phyloP scores from a whole-genome alignment of 2,888 invertebrate genomes.

The Celastrina argiolus region DNA sequence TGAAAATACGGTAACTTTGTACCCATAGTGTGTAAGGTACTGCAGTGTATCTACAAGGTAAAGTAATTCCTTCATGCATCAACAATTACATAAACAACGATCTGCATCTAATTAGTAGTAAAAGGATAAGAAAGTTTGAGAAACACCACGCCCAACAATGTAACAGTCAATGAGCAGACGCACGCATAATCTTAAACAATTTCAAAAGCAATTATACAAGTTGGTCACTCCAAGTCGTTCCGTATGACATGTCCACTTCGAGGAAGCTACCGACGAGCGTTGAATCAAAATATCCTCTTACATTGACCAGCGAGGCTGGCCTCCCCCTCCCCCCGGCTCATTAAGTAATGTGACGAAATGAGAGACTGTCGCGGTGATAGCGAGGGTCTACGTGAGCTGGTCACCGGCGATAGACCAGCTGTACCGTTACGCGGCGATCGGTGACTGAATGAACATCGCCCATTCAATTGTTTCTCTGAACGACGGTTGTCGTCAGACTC shows the following conservation, averaged over 20 bases:
- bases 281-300: conserved; percentile 71
- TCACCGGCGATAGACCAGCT: conserved; percentile 55
- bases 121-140: conserved; percentile 17
- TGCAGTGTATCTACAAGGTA: neutral
- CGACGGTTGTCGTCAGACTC: conserved; percentile 32
- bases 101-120: neutral
- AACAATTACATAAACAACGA: neutral
- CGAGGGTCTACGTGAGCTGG: conserved; percentile 34
- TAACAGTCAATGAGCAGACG: conserved; percentile 20
- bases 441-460: conserved; percentile 62
- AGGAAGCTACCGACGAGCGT: conserved; percentile 63
- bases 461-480: conserved; percentile 66
- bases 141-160: neutral
- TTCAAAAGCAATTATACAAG: conserved; percentile 34
- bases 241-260: conserved; percentile 56
- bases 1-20: no score
- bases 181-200: conserved; percentile 27
- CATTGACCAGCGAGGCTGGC: conserved; percentile 31
- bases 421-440: conserved; percentile 62
- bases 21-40: no score
- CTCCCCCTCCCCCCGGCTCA: conserved; percentile 28
- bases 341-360: conserved; percentile 24
- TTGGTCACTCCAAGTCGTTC: conserved; percentile 40
- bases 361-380: conserved; percentile 25
- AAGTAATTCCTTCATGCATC: neutral